These are phyloP conservation scores for Amblyornis subalaris DNA, from an alignment of 2,113 vertebrate genomes.

Conservation along the genomic window DNA sequence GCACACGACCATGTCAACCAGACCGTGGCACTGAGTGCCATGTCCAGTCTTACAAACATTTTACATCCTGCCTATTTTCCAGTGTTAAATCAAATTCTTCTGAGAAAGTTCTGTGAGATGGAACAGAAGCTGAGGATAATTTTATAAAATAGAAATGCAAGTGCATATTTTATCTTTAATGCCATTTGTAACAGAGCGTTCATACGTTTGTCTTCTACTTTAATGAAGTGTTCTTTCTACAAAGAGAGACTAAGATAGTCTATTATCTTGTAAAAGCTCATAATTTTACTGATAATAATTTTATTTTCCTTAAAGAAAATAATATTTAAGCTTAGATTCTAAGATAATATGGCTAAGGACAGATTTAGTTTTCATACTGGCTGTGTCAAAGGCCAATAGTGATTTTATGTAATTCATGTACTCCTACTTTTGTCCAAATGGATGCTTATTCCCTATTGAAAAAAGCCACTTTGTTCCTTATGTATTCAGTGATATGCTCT, in stretches of 20 bases:
- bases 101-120: not conserved
- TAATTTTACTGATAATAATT: not conserved
- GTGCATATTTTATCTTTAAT: not conserved
- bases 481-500: not conserved
- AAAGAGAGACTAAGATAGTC: not conserved
- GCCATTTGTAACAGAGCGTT: not conserved
- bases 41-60: not conserved
- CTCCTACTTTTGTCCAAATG: not conserved
- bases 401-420: not conserved
- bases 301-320: not conserved
- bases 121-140: not conserved
- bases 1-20: not conserved
- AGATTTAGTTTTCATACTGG: not conserved
- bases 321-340: not conserved
- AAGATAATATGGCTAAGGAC: not conserved
- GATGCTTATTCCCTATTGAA: not conserved
- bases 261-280: not conserved
- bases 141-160: not conserved
- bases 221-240: not conserved
- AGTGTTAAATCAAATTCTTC: not conserved
- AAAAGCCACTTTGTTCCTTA: not conserved
- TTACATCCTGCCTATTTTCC: not conserved
- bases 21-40: not conserved
- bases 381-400: not conserved
- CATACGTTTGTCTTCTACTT: not conserved